Conservation (phyloP, 2,797 vertebrate species). For the Ficedula albicollis region DNA sequence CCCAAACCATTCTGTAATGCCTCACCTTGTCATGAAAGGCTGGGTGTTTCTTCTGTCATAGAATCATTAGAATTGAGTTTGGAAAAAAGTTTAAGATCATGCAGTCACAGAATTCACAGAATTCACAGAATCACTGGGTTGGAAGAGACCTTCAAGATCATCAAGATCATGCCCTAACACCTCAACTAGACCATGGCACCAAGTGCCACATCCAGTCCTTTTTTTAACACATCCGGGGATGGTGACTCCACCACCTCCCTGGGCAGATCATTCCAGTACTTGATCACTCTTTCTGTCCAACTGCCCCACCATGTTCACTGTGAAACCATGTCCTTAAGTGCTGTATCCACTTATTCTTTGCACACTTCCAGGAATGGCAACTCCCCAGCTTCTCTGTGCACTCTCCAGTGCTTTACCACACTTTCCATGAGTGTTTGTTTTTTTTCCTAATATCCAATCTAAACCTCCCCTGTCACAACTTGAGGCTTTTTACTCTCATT, state of each 20-base stretch:
- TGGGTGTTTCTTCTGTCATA: rapidly evolving
- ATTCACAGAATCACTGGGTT: too few relatives aligned
- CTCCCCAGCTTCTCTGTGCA: not conserved
- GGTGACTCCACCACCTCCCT: too few relatives aligned
- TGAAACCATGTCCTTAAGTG: not conserved
- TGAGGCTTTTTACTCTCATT: not conserved
- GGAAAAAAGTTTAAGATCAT: not conserved
- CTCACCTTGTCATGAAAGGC: not conserved
- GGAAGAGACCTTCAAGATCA: too few relatives aligned
- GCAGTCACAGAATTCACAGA: not conserved
- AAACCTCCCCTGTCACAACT: not conserved
- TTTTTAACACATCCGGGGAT: too few relatives aligned
- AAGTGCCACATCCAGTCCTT: too few relatives aligned
- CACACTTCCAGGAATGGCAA: not conserved
- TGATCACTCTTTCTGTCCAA: too few relatives aligned
- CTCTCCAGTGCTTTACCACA: not conserved
- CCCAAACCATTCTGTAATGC: not conserved
- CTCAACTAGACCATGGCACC: too few relatives aligned
- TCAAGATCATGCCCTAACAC: too few relatives aligned
- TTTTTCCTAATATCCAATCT: not conserved
- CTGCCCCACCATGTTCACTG: not conserved
- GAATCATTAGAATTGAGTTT: not conserved
- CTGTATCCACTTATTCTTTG: not conserved
- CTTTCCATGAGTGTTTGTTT: not conserved
- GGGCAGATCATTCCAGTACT: too few relatives aligned